Evolutionary conservation across 2,113 vertebrate species (phyloP).

Genomic region (Sylvia atricapilla): DNA sequence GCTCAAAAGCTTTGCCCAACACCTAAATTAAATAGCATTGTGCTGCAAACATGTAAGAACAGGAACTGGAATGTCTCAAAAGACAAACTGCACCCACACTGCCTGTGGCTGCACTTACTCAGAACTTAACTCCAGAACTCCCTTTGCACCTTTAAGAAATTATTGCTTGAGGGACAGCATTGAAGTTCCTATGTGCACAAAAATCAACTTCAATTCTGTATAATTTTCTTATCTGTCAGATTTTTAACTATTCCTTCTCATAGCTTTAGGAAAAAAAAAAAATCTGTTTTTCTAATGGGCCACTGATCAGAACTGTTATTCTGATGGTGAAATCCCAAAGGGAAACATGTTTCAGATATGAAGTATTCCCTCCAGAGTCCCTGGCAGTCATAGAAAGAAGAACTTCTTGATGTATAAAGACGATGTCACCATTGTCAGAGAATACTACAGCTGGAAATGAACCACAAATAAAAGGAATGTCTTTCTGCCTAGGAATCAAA

Average conservation of each 20-base stretch:
- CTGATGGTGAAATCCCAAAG: conserved; percentile 77
- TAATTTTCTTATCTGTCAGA: conserved; percentile 37
- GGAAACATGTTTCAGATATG: conserved; percentile 72
- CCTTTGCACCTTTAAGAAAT: neutral
- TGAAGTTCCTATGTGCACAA: neutral
- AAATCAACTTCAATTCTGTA: neutral
- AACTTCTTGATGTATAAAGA: conserved; percentile 81
- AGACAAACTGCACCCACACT: neutral
- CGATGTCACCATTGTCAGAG: conserved; percentile 79
- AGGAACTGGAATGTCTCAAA: neutral
- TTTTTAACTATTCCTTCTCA: conserved; percentile 50
- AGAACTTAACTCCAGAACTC: neutral
- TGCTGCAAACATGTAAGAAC: conserved; percentile 9
- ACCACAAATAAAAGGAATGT: conserved; percentile 74
- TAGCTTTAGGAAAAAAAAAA: neutral
- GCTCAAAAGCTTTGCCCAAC: neutral
- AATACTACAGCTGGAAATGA: conserved; percentile 75
- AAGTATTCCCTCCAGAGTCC: conserved; percentile 77
- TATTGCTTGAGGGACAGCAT: neutral
- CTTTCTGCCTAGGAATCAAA: conserved; percentile 64
- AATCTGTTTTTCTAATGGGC: conserved; percentile 54
- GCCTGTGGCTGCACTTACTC: neutral
- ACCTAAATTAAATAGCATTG: neutral
- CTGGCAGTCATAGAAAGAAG: conserved; percentile 70
- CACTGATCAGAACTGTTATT: conserved; percentile 77